Base-by-base conservation (phyloP, 2,113 vertebrate genomes). In the Clarias macrocephalus region DNA sequence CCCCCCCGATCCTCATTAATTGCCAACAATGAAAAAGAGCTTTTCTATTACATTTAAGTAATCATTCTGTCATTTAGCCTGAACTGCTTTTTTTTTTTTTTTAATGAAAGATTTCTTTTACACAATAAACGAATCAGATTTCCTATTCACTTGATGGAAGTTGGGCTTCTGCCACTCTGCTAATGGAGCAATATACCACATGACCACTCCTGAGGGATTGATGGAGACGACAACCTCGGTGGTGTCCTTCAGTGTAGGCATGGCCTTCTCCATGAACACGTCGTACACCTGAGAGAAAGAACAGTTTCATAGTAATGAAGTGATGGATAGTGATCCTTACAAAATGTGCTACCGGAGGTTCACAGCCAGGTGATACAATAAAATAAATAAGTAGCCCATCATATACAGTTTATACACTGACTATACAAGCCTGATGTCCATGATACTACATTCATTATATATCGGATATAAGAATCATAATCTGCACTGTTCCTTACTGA, bases 121-220 rank as follows among this genome's bases (percentile, higher is more conserved):
- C 42, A 65, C 21, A 25, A 42, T n/a, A 5, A 79, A 79, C 21
- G 48, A 12, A 59, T 57, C 16, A 2, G 21, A 3, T 42, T 59
- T 57, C 8, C 1, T 7, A n/a, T 42, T 25, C 2, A 19, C 81
- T 75, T 63, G 42, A 13, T 82, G 28, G 13, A 77, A 63, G 37
- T 59, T 73, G 0, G 37, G 30, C 1, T 82, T 84, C 30, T 56
- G 10, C 84, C 66, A 86, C 0, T 59, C n/a, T 15, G 65, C 73
- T 37, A 1, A 25, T 1, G 97, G 97, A 7, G 89, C 91, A 83
- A 99, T 86, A 19, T 97, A 96, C 97, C 97, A 99, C 98, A 99
- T 97, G 89, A 98, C 97, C 83, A 98, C 98, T 1, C 98, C 98
- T 0, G 96, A 95, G 19, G 98, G 98, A 91, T 99, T 97, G 89